Percentiles rank a stretch among this genome's conserved stretches.
These are phyloP conservation scores for Spodoptera picta DNA, from an alignment of 2,888 invertebrate genomes.

Conservation along the genomic window DNA sequence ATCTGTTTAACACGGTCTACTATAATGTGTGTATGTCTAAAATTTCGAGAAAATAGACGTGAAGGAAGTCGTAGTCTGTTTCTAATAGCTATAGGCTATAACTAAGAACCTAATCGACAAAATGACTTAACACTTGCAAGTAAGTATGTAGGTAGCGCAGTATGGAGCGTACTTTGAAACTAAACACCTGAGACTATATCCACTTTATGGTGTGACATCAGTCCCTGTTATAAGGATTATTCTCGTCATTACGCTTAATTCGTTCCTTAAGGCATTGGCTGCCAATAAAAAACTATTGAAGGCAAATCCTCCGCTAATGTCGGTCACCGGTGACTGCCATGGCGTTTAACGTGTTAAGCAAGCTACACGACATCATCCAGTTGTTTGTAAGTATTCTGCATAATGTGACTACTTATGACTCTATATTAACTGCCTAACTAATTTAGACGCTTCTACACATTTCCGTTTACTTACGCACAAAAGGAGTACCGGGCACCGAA, in stretches of 20 bases:
- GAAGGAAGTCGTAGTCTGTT: background rate
- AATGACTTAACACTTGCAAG: too few species aligned
- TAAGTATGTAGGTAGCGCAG: background rate
- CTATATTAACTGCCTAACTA: background rate
- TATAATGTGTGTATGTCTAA: too few species aligned
- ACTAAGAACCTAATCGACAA: too few species aligned
- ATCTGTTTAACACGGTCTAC: too few species aligned
- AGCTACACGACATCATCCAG: slow-evolving; percentile 3
- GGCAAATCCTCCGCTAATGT: too few species aligned
- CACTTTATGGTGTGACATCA: slow-evolving; percentile 32
- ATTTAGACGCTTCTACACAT: background rate
- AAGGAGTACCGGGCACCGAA: background rate
- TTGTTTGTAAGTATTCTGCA: background rate
- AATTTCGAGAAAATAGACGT: too few species aligned
- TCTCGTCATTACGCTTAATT: slow-evolving; percentile 13
- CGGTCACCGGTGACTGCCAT: too few species aligned
- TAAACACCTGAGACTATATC: slow-evolving; percentile 16
- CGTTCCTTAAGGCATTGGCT: too few species aligned
- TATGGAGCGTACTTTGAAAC: slow-evolving; percentile 14
- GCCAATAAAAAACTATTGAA: too few species aligned
- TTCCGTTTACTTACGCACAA: slow-evolving; percentile 2
- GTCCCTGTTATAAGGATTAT: slow-evolving; percentile 8
- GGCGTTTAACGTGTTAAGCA: too few species aligned
- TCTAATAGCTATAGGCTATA: background rate
- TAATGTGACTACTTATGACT: background rate